phyloP scores from a whole-genome alignment of 2,113 vertebrate species.

The Ia io region DNA sequence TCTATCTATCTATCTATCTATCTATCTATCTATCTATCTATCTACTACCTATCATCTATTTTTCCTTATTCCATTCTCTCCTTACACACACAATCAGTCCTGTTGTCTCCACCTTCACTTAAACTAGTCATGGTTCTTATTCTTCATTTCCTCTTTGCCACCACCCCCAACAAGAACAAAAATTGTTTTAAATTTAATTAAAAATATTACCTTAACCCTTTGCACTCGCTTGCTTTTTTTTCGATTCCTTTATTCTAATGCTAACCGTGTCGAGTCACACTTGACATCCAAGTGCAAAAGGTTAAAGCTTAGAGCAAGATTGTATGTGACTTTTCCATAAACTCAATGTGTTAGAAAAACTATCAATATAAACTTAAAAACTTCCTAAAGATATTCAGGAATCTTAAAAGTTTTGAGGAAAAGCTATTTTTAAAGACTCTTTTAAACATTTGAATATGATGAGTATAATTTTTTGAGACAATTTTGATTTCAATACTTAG shows the following conservation, averaged over 20 bases:
- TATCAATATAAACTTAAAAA: not conserved
- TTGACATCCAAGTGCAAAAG: too few species aligned
- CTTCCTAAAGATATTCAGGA: not conserved
- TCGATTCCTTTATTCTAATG: too few species aligned
- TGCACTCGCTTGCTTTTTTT: too few species aligned
- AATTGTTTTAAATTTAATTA: not conserved
- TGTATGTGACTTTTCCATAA: not conserved
- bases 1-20: not conserved
- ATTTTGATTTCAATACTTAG: conserved; percentile 7
- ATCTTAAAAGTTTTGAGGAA: not conserved
- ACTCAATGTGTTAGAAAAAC: not conserved
- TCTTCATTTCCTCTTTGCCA: not conserved
- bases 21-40: not conserved
- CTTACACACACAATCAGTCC: not conserved
- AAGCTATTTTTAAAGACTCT: not conserved
- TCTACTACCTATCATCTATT: not conserved
- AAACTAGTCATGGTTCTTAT: not conserved
- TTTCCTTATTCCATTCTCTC: not conserved
- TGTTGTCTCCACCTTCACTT: not conserved
- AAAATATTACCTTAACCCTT: conserved; percentile 36
- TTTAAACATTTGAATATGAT: not conserved
- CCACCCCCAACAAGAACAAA: not conserved
- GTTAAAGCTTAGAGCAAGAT: not conserved
- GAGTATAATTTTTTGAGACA: not conserved
- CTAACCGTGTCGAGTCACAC: too few species aligned